These are phyloP conservation scores for Ecdyonurus torrentis DNA, from an alignment of 2,888 invertebrate species.

Conservation along the genomic window DNA sequence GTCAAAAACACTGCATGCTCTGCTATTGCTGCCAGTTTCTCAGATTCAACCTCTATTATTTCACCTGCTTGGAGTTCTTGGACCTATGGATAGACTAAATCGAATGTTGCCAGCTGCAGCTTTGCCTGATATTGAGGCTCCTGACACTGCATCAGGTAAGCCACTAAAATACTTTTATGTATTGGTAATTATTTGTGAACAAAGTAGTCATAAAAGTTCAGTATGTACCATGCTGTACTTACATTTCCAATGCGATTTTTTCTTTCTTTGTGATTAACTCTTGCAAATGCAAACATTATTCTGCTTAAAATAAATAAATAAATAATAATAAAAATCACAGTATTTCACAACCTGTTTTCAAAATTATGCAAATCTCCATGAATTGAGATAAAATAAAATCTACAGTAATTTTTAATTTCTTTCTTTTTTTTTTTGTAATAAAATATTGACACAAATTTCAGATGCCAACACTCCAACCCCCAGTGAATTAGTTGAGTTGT, in stretches of 20 bases:
- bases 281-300: background rate
- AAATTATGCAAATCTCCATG: too few relatives aligned
- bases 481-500: slow-evolving; percentile 24
- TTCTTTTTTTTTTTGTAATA: too few relatives aligned
- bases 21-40: slow-evolving; percentile 33
- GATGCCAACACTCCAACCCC: slow-evolving; percentile 34
- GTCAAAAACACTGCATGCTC: slow-evolving; percentile 35
- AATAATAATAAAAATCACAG: too few relatives aligned
- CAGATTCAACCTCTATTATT: slow-evolving; percentile 24
- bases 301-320: too few relatives aligned
- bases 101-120: slow-evolving; percentile 25
- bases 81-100: slow-evolving; percentile 27
- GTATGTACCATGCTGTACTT: too few relatives aligned
- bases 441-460: too few relatives aligned
- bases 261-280: background rate
- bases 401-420: slow-evolving; percentile 2
- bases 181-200: too few relatives aligned
- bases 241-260: too few relatives aligned
- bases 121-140: slow-evolving; percentile 21
- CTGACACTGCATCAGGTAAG: slow-evolving; percentile 19
- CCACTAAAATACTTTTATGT: too few relatives aligned
- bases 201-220: too few relatives aligned
- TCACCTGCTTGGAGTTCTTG: slow-evolving; percentile 25
- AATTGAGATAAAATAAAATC: background rate
- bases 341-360: too few relatives aligned